Evolutionary conservation across 1,140 invertebrate genomes (phyloP).

Genomic region (Choristoneura fumiferana): DNA sequence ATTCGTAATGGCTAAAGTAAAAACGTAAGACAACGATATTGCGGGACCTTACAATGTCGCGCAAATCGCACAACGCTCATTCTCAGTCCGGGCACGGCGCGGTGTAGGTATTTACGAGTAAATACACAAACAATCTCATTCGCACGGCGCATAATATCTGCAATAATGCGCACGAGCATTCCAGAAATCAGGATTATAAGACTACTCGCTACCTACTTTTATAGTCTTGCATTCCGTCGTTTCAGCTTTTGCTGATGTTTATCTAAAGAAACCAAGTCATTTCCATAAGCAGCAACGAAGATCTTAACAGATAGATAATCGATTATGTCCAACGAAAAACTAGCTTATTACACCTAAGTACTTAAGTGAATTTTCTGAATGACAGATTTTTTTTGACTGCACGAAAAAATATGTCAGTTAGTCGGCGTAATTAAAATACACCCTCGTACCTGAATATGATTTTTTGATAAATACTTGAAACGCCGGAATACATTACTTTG

Average conservation of each 20-base stretch:
- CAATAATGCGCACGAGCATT: constrained; percentile 56
- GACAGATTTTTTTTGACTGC: too few species aligned
- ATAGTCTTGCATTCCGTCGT: constrained; percentile 10
- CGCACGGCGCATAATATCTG: constrained; percentile 1
- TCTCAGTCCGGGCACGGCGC: constrained; percentile 47
- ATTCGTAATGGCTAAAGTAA: neutral
- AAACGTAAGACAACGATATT: neutral
- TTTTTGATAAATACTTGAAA: too few species aligned
- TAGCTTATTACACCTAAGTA: neutral
- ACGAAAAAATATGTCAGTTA: too few species aligned
- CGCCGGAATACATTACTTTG: too few species aligned
- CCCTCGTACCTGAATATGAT: too few species aligned
- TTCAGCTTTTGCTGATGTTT: constrained; percentile 4
- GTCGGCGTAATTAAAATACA: too few species aligned
- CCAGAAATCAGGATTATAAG: constrained; percentile 57
- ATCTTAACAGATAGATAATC: constrained; percentile 10
- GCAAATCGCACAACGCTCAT: constrained; percentile 19
- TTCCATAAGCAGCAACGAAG: constrained; percentile 15
- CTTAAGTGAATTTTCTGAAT: neutral
- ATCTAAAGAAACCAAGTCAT: constrained; percentile 7
- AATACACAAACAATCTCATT: constrained; percentile 48
- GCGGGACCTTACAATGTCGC: constrained; percentile 16
- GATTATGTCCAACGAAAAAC: neutral
- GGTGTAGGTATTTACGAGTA: constrained; percentile 10
- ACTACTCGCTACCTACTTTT: constrained; percentile 41